Evolutionary conservation across 2,888 invertebrate genomes (phyloP).

Genomic region (Axea sp.): DNA sequence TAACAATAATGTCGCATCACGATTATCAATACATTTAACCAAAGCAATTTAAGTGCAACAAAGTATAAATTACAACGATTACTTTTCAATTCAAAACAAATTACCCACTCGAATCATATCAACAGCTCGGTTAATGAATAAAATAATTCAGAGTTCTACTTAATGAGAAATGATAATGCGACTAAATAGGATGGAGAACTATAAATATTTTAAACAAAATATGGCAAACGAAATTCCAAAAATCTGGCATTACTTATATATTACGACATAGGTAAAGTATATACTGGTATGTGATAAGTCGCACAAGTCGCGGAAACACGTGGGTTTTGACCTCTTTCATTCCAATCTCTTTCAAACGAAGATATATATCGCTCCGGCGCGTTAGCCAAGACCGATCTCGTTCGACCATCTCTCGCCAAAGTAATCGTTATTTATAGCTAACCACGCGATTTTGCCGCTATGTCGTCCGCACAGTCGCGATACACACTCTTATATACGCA

Average conservation of each 20-base stretch:
- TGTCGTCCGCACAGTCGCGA: slow-evolving; percentile 42
- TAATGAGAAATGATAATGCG: neutral
- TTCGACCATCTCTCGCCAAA: slow-evolving; percentile 61
- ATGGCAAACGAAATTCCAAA: slow-evolving; percentile 30
- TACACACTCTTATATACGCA: slow-evolving; percentile 37
- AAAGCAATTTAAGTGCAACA: too few relatives aligned
- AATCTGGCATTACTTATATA: slow-evolving; percentile 47
- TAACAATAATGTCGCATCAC: too few relatives aligned
- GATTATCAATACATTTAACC: too few relatives aligned
- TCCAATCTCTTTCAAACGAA: slow-evolving; percentile 64
- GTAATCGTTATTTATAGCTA: slow-evolving; percentile 64
- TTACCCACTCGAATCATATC: too few relatives aligned
- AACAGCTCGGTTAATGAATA: too few relatives aligned
- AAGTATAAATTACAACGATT: too few relatives aligned
- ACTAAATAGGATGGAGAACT: neutral
- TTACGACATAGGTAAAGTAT: slow-evolving; percentile 39
- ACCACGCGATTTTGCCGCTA: slow-evolving; percentile 48
- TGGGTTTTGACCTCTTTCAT: slow-evolving; percentile 63
- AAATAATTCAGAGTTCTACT: too few relatives aligned
- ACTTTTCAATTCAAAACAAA: too few relatives aligned
- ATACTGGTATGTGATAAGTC: slow-evolving; percentile 40
- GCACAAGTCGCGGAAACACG: slow-evolving; percentile 61
- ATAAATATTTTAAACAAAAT: slow-evolving; percentile 22
- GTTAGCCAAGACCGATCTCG: slow-evolving; percentile 56
- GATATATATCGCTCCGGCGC: slow-evolving; percentile 59